Conservation (phyloP, 2,888 invertebrate species). For the Dromius quadrimaculatus region DNA sequence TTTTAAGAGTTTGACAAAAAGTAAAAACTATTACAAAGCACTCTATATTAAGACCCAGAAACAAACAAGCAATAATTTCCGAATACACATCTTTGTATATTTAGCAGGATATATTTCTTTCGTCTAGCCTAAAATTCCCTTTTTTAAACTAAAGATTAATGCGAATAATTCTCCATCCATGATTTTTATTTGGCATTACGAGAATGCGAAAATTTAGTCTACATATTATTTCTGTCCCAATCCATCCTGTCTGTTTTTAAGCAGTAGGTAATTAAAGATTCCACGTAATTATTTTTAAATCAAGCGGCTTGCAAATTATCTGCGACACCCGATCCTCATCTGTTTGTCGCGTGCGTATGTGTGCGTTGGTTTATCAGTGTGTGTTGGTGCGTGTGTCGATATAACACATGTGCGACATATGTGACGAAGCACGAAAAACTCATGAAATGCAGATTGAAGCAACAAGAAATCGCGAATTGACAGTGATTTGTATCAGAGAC, state of each 20-base stretch:
- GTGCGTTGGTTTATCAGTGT: neutral
- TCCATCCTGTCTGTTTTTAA: constrained; percentile 1
- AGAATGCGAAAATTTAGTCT: constrained; percentile 1
- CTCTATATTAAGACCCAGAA: too few relatives aligned
- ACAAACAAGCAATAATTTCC: too few relatives aligned
- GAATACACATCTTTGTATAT: too few relatives aligned
- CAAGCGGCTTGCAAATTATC: constrained; percentile 28
- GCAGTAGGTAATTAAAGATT: constrained; percentile 21
- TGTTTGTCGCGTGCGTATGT: constrained; percentile 25
- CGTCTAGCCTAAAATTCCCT: too few relatives aligned
- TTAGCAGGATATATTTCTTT: too few relatives aligned
- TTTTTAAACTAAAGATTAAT: too few relatives aligned
- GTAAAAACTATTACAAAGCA: too few relatives aligned
- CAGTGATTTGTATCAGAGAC: constrained; percentile 46
- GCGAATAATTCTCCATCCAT: too few relatives aligned
- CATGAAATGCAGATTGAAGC: constrained; percentile 45
- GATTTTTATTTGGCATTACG: too few relatives aligned
- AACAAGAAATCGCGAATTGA: constrained; percentile 46
- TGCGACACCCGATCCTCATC: constrained; percentile 27
- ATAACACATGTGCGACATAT: constrained; percentile 45
- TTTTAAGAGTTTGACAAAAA: too few relatives aligned
- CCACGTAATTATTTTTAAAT: constrained; percentile 30
- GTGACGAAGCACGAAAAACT: constrained; percentile 38
- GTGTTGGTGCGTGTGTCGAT: neutral
- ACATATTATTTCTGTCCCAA: neutral